Evolutionary conservation across 2,888 invertebrate genomes (phyloP).

Genomic region (Drosophila hamatofila): DNA sequence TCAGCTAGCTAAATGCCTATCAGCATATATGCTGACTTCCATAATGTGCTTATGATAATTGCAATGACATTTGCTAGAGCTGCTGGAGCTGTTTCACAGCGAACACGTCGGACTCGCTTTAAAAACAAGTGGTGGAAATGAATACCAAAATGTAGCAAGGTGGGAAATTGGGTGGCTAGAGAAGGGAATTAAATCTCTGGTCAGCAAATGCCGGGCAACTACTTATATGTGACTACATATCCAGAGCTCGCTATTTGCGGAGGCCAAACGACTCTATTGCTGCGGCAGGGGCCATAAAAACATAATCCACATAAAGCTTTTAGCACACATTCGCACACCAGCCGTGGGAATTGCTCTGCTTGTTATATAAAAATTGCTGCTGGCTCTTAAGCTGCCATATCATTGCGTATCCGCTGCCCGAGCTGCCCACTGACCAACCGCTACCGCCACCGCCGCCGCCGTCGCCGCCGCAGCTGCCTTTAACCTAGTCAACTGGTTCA

Average conservation of each 20-base stretch:
- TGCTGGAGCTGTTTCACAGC: neutral
- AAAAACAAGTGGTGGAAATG: slow-evolving; percentile 5
- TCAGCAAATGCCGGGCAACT: slow-evolving; percentile 20
- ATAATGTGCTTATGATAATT: neutral
- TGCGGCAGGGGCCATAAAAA: slow-evolving; percentile 61
- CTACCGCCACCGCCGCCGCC: neutral
- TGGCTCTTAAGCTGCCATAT: slow-evolving; percentile 44
- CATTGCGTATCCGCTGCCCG: slow-evolving; percentile 39
- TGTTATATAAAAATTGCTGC: slow-evolving; percentile 43
- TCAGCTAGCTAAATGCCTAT: neutral
- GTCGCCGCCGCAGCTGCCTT: slow-evolving; percentile 6
- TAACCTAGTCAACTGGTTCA: slow-evolving; percentile 25
- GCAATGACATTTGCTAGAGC: neutral
- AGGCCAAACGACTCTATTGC: slow-evolving; percentile 42
- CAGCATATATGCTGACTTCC: neutral
- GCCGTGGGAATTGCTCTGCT: slow-evolving; percentile 28
- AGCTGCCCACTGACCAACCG: slow-evolving; percentile 13
- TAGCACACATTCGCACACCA: slow-evolving; percentile 36
- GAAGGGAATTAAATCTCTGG: slow-evolving; percentile 35
- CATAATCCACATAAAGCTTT: slow-evolving; percentile 73
- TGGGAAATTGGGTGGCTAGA: slow-evolving; percentile 10
- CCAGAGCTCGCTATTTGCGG: slow-evolving; percentile 28
- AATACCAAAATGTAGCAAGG: slow-evolving; percentile 1
- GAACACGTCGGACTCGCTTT: neutral
- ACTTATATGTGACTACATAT: slow-evolving; percentile 11